Evolutionary conservation across 2,888 invertebrate genomes (phyloP).

Genomic region (Mactromeris polynyma): DNA sequence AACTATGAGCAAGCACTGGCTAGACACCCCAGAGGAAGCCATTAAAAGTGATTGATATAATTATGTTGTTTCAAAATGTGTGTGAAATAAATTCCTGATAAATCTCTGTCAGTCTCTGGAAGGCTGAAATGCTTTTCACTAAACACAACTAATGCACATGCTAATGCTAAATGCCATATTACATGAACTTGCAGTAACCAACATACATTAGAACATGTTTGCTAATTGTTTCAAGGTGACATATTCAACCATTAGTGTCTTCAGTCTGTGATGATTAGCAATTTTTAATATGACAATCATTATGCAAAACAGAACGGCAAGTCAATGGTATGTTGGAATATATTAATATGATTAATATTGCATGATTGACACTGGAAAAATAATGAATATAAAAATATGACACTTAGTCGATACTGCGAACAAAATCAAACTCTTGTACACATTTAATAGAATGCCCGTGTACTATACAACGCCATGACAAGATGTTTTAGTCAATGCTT

Average conservation of each 20-base stretch:
- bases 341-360: constrained; percentile 43
- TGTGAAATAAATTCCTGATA: no score
- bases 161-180: no score
- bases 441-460: background rate
- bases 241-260: constrained; percentile 3
- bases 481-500: background rate
- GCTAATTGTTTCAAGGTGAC: constrained; percentile 10
- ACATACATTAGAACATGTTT: background rate
- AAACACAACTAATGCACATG: no score
- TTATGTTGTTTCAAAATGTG: no score
- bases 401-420: constrained; percentile 42
- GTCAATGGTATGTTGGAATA: constrained; percentile 22
- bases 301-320: constrained; percentile 29
- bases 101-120: no score
- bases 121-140: no score
- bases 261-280: background rate
- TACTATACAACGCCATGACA: background rate
- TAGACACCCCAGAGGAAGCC: no score
- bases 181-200: background rate
- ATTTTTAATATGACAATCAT: constrained; percentile 25
- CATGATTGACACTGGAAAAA: constrained; percentile 30
- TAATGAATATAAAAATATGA: constrained; percentile 32
- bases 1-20: no score
- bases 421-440: constrained; percentile 17
- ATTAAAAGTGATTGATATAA: no score